phyloP scores from a whole-genome alignment of 2,797 vertebrate genomes.

The Dendrocincla tyrannina region DNA sequence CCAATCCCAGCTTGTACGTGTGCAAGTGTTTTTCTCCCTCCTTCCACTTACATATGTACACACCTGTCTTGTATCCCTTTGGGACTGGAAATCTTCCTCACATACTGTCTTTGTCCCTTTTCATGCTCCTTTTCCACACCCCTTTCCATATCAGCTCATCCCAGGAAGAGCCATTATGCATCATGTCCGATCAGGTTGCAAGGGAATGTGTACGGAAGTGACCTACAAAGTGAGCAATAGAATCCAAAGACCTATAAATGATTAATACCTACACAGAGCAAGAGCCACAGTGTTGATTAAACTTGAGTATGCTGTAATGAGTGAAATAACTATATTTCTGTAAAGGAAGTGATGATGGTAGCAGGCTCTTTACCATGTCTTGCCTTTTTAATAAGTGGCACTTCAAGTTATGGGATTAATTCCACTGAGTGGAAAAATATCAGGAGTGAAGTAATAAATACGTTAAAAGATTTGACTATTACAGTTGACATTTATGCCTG shows the following conservation, averaged over 20 bases:
- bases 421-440: conserved; percentile 43
- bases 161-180: background rate
- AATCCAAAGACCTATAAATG: conserved; percentile 12
- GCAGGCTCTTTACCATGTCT: conserved; percentile 30
- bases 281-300: conserved; percentile 30
- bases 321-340: conserved; percentile 49
- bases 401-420: conserved; percentile 64
- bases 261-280: conserved; percentile 29
- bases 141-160: background rate
- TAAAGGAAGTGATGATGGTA: conserved; percentile 23
- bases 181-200: background rate
- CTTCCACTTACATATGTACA: background rate
- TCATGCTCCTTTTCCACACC: background rate
- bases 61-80: background rate
- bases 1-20: background rate
- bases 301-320: conserved; percentile 44
- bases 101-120: background rate
- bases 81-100: background rate
- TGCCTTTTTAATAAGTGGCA: conserved; percentile 56
- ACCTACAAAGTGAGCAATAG: conserved; percentile 24
- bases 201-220: background rate
- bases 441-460: conserved; percentile 40
- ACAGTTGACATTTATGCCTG: conserved; percentile 42
- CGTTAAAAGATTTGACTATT: conserved; percentile 47
- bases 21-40: background rate